A percentile compares a stretch with the other conserved stretches of the same genome.
phyloP scores from a whole-genome alignment of 2,888 invertebrate genomes.

The Xestia c-nigrum region DNA sequence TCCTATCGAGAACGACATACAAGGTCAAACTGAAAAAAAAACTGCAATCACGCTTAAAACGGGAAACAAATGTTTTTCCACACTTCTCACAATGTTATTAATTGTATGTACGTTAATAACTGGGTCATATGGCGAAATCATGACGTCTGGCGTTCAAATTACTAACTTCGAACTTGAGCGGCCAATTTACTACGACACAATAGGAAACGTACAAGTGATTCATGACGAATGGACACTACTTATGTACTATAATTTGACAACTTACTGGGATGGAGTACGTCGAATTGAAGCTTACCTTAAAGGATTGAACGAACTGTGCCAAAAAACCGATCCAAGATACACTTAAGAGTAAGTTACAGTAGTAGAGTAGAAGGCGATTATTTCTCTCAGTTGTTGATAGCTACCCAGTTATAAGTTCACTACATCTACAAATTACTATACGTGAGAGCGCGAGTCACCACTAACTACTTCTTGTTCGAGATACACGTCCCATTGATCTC shows the following conservation, averaged over 20 bases:
- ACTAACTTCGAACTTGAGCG: not conserved
- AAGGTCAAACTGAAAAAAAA: not conserved
- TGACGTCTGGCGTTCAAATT: not conserved
- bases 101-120: not conserved
- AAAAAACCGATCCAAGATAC: not conserved
- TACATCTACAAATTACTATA: not conserved
- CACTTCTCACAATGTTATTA: not conserved
- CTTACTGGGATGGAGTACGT: not conserved
- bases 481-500: not conserved
- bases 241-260: not conserved
- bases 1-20: not conserved
- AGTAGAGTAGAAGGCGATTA: no score
- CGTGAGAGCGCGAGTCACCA: not conserved
- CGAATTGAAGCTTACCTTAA: not conserved
- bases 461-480: not conserved
- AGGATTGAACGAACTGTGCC: not conserved
- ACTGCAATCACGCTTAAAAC: not conserved
- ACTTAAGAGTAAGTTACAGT: no score
- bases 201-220: not conserved
- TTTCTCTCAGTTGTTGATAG: no score
- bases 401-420: no score
- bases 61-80: not conserved
- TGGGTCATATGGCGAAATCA: constrained; percentile 1
- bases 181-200: constrained; percentile 6
- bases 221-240: constrained; percentile 8